Evolutionary conservation across 2,888 invertebrate species (phyloP).

Genomic region (Andrena trimmerana): DNA sequence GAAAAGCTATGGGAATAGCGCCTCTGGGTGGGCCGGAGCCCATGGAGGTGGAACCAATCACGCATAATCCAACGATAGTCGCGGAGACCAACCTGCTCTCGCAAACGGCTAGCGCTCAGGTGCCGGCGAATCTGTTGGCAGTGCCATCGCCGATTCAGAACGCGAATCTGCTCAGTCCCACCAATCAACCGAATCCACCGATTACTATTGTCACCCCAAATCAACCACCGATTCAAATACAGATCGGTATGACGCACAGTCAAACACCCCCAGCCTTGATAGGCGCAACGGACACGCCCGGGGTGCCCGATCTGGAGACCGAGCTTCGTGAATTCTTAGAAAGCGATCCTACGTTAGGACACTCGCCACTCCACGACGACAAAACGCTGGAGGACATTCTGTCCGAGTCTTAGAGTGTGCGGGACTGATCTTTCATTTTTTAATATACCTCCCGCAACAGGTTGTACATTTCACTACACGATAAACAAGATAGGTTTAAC

Average conservation of each 20-base stretch:
- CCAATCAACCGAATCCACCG: slow-evolving; percentile 71
- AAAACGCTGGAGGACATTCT: slow-evolving; percentile 84
- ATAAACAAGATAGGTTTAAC: slow-evolving; percentile 44
- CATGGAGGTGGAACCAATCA: slow-evolving; percentile 83
- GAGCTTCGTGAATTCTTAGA: slow-evolving; percentile 91
- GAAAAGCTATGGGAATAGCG: slow-evolving; percentile 92
- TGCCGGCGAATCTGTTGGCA: slow-evolving; percentile 75
- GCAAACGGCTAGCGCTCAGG: slow-evolving; percentile 69
- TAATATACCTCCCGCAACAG: slow-evolving; percentile 29
- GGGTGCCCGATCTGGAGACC: slow-evolving; percentile 88
- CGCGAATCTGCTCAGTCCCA: slow-evolving; percentile 73
- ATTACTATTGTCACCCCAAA: slow-evolving; percentile 76
- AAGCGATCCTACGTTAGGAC: slow-evolving; percentile 88
- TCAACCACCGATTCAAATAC: slow-evolving; percentile 80
- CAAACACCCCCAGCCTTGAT: slow-evolving; percentile 76
- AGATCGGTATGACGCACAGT: slow-evolving; percentile 77
- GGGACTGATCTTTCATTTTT: slow-evolving; percentile 8
- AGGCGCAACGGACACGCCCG: slow-evolving; percentile 78
- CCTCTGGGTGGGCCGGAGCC: slow-evolving; percentile 84
- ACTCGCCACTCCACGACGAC: slow-evolving; percentile 85
- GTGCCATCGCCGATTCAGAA: slow-evolving; percentile 73
- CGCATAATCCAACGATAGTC: slow-evolving; percentile 81
- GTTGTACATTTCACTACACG: slow-evolving; percentile 66
- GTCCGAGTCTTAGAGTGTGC: slow-evolving; percentile 80
- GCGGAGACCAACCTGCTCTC: slow-evolving; percentile 77